Conservation (phyloP, 2,113 vertebrate species). For the Pandion haliaetus region DNA sequence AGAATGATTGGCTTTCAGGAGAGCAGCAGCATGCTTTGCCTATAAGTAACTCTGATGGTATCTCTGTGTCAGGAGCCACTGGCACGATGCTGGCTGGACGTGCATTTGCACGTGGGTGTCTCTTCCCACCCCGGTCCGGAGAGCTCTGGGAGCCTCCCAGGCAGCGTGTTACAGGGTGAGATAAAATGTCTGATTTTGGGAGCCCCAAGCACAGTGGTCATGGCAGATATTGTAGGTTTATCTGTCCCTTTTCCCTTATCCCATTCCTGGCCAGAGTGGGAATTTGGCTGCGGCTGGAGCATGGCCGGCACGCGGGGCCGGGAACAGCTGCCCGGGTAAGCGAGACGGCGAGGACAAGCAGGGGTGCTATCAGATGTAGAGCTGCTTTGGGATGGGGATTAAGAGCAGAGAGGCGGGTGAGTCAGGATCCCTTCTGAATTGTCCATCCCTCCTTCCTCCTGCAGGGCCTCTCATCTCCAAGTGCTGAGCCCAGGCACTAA, state of each 20-base stretch:
- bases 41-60: background rate
- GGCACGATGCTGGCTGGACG: background rate
- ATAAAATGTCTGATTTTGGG: background rate
- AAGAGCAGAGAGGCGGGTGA: background rate
- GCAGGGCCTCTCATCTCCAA: background rate
- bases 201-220: background rate
- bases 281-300: background rate
- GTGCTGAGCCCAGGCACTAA: background rate
- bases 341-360: background rate
- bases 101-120: accelerated
- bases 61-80: accelerated
- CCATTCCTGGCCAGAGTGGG: background rate
- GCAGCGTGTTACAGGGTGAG: background rate
- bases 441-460: background rate
- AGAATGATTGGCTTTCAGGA: background rate
- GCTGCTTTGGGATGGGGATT: background rate
- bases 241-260: background rate
- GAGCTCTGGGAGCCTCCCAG: background rate
- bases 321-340: background rate
- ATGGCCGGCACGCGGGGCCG: accelerated
- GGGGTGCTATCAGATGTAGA: background rate
- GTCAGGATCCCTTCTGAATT: background rate
- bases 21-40: background rate
- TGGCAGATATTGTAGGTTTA: background rate
- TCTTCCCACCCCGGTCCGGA: background rate